Conservation (phyloP, 1,140 invertebrate species). For the Drosophila fuyamai region DNA sequence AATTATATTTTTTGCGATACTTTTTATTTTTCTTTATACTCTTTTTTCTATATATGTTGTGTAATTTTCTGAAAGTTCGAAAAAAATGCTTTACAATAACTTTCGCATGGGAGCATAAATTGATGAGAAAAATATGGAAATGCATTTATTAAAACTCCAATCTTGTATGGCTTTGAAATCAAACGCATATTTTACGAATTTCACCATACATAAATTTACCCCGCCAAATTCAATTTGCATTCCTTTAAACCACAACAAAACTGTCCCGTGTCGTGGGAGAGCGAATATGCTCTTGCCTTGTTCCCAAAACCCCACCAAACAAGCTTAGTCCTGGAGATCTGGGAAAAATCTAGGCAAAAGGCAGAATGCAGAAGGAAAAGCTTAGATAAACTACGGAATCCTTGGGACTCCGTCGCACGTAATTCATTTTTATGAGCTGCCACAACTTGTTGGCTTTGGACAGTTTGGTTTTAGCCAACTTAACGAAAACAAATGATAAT, state of each 20-base stretch:
- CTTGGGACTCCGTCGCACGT: constrained; percentile 39
- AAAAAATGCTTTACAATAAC: not conserved
- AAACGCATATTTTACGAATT: constrained; percentile 8
- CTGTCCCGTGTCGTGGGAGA: constrained; percentile 2
- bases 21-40: too few species aligned
- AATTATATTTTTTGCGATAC: too few species aligned
- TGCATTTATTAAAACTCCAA: not conserved
- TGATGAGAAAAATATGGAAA: constrained; percentile 5
- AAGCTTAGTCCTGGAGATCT: constrained; percentile 11
- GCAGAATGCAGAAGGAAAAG: not conserved
- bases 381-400: constrained; percentile 35
- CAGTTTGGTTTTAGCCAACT: constrained; percentile 38
- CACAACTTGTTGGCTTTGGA: constrained; percentile 65
- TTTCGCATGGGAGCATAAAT: not conserved
- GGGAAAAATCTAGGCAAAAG: not conserved
- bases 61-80: too few species aligned
- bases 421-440: constrained; percentile 81
- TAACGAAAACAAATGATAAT: constrained; percentile 80
- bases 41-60: too few species aligned
- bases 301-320: not conserved
- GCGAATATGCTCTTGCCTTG: not conserved
- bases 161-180: constrained; percentile 6
- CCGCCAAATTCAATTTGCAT: constrained; percentile 35
- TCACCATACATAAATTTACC: constrained; percentile 34
- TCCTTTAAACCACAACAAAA: constrained; percentile 16